Percentiles rank a stretch among this genome's conserved stretches.
These are phyloP conservation scores for Rhincodon typus DNA, from an alignment of 2,797 vertebrate genomes.

Conservation along the genomic window DNA sequence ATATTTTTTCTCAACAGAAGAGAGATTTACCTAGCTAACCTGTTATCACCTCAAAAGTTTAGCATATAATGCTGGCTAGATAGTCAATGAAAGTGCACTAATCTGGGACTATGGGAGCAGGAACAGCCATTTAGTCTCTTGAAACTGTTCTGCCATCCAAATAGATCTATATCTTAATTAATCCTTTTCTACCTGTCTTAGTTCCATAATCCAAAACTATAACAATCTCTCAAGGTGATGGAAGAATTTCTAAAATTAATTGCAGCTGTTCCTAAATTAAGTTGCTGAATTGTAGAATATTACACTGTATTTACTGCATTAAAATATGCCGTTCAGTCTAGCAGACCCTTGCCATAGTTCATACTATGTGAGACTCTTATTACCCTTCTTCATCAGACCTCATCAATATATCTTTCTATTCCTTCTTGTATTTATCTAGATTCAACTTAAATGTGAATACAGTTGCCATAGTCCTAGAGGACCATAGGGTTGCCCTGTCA, in stretches of 20 bases:
- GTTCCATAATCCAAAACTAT: background rate
- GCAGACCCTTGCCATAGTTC: background rate
- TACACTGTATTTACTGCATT: background rate
- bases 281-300: background rate
- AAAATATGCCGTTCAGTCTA: background rate
- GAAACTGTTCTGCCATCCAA: background rate
- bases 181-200: background rate
- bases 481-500: no score
- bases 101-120: background rate
- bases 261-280: background rate
- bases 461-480: no score
- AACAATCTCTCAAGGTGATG: background rate
- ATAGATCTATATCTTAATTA: background rate
- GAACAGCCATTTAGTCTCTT: background rate
- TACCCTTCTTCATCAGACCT: background rate
- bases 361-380: background rate
- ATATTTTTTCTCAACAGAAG: background rate
- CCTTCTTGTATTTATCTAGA: background rate
- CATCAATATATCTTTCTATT: background rate
- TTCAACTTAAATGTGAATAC: background rate
- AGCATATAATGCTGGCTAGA: background rate
- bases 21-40: background rate
- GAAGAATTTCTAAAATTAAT: background rate
- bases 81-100: background rate
- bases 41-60: background rate